Conservation (phyloP, 2,113 vertebrate genomes). For the Anas platyrhynchos region DNA sequence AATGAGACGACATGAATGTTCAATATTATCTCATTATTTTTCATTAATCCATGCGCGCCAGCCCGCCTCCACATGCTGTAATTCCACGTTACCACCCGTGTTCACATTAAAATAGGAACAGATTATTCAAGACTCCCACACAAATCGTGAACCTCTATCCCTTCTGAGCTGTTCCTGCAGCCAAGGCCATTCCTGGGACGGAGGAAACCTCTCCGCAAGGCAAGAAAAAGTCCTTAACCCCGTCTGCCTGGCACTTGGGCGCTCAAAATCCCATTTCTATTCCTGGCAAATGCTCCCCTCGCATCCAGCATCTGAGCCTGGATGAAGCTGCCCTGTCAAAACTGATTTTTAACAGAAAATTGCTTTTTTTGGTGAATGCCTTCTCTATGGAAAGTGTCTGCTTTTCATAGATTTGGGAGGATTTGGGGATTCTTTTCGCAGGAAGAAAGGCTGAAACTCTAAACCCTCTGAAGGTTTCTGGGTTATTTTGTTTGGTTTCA, state of each 20-base stretch:
- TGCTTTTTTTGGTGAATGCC: constrained; percentile 41
- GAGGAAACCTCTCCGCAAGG: neutral
- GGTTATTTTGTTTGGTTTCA: constrained; percentile 52
- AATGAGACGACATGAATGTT: constrained; percentile 37
- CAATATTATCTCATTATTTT: constrained; percentile 69
- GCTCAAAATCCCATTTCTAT: constrained; percentile 11
- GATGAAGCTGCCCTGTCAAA: constrained; percentile 47
- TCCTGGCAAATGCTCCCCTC: neutral
- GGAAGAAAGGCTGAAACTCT: constrained; percentile 49
- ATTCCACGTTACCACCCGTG: constrained; percentile 62
- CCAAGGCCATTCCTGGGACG: neutral
- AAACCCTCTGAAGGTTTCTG: constrained; percentile 21
- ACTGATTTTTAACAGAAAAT: constrained; percentile 64
- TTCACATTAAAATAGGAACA: constrained; percentile 69
- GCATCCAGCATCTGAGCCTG: neutral
- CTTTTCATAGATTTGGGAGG: constrained; percentile 53
- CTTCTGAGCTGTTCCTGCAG: constrained; percentile 25
- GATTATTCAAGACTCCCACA: constrained; percentile 69
- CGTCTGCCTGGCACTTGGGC: neutral
- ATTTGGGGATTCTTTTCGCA: constrained; percentile 37
- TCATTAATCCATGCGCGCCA: constrained; percentile 41
- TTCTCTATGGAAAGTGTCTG: constrained; percentile 51
- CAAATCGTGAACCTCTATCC: constrained; percentile 63
- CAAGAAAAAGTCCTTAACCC: neutral
- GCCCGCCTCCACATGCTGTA: constrained; percentile 47